Percentiles rank a stretch among this genome's conserved stretches.
Conservation (phyloP, 2,797 vertebrate genomes). For the Sebastiscus tertius region DNA sequence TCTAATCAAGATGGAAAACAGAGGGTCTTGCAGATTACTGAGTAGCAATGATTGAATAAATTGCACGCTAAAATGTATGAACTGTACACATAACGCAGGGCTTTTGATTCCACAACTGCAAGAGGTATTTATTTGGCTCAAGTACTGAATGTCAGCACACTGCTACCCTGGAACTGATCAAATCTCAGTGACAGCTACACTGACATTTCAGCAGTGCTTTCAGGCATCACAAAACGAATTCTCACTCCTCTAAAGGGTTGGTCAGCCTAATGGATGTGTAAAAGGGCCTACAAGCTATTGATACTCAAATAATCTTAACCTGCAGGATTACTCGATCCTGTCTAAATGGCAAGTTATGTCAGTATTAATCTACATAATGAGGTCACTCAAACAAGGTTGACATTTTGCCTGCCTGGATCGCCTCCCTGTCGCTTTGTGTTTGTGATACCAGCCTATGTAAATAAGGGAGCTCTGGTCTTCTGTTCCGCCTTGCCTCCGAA, state of each 20-base stretch:
- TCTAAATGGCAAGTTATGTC: conserved; percentile 71
- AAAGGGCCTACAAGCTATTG: conserved; percentile 53
- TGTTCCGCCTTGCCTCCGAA: conserved; percentile 71
- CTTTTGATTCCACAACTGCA: conserved; percentile 39
- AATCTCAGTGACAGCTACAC: conserved; percentile 36
- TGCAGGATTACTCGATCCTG: conserved; percentile 57
- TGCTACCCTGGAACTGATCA: conserved; percentile 30
- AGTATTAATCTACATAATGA: conserved; percentile 74
- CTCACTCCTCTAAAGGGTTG: conserved; percentile 33
- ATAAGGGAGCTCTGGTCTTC: conserved; percentile 73
- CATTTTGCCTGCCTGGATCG: conserved; percentile 68
- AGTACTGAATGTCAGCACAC: conserved; percentile 30
- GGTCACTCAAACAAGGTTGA: conserved; percentile 76
- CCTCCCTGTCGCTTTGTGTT: conserved; percentile 71
- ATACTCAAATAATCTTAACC: conserved; percentile 74
- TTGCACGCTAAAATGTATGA: background rate
- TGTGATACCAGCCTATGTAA: conserved; percentile 76
- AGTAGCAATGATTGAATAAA: conserved; percentile 31
- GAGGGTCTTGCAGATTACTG: conserved; percentile 1
- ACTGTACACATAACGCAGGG: background rate
- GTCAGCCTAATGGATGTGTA: conserved; percentile 54
- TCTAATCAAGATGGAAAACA: conserved; percentile 30
- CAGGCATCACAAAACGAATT: conserved; percentile 40
- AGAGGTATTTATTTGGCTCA: conserved; percentile 38
- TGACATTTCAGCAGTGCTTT: conserved; percentile 56